A percentile compares a stretch with the other conserved stretches of the same genome.
phyloP scores from a whole-genome alignment of 1,140 invertebrate species.

The Penaeus indicus region DNA sequence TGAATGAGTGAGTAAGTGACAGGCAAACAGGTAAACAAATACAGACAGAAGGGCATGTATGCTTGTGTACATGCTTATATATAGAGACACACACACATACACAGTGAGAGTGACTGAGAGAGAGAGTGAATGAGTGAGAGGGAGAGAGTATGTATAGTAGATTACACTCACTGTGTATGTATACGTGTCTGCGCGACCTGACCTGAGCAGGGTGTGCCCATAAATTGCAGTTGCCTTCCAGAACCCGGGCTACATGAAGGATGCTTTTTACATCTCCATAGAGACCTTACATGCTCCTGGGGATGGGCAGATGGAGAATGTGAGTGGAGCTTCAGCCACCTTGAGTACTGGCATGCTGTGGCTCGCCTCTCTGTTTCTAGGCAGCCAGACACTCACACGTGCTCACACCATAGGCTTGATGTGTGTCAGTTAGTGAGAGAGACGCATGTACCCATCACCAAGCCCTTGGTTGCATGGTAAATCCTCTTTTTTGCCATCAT shows the following conservation, averaged over 20 bases:
- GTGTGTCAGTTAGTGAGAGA: no score
- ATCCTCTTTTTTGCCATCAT: no score
- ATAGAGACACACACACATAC: no score
- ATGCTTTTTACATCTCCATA: slow-evolving; percentile 95
- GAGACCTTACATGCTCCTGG: slow-evolving; percentile 96
- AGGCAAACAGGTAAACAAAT: no score
- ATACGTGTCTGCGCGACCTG: no score
- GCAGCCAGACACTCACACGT: background rate
- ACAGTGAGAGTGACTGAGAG: no score
- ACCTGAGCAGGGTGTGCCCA: background rate
- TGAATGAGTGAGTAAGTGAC: no score
- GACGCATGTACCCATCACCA: no score
- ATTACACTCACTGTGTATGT: background rate
- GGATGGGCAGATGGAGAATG: slow-evolving; percentile 86
- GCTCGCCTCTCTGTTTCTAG: slow-evolving; percentile 1
- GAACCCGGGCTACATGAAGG: slow-evolving; percentile 92
- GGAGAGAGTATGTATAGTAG: background rate
- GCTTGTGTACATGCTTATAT: no score
- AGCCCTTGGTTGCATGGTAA: no score
- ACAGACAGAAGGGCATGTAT: no score
- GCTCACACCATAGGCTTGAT: no score
- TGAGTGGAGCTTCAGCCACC: slow-evolving; percentile 73
- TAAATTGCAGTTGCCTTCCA: slow-evolving; percentile 58
- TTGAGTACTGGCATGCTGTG: slow-evolving; percentile 32
- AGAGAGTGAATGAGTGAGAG: background rate